Percentiles rank a stretch among this genome's conserved stretches.
phyloP scores from a whole-genome alignment of 2,888 invertebrate genomes.

The Steinernema carpocapsae region DNA sequence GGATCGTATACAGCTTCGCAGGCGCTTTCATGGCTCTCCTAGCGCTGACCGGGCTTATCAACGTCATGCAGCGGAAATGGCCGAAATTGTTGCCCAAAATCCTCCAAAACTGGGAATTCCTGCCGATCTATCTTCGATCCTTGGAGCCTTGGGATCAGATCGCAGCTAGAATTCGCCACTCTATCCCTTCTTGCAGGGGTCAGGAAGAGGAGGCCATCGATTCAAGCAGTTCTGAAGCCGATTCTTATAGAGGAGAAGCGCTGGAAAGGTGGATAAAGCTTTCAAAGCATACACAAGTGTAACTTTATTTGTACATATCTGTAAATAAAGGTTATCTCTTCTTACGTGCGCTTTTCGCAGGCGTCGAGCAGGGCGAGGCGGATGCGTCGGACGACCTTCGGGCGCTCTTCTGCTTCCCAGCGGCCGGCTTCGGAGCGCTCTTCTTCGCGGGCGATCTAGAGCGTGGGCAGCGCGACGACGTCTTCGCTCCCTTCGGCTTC shows the following conservation, averaged over 20 bases:
- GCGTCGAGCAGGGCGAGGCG: too few relatives aligned
- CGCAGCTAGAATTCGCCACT: not conserved
- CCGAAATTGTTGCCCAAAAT: not conserved
- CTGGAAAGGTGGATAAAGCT: conserved; percentile 8
- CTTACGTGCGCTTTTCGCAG: too few relatives aligned
- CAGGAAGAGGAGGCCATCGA: not conserved
- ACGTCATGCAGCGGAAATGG: conserved; percentile 65
- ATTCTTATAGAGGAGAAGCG: not conserved
- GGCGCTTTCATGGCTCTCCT: conserved; percentile 41
- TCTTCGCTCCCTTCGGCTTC: too few relatives aligned
- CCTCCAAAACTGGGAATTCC: not conserved
- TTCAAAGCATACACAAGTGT: conserved; percentile 6
- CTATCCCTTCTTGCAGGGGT: not conserved
- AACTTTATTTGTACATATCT: not conserved
- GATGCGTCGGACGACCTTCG: too few relatives aligned
- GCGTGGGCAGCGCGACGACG: too few relatives aligned
- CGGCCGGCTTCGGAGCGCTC: not conserved
- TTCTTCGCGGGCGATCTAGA: too few relatives aligned
- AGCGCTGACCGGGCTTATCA: conserved; percentile 65
- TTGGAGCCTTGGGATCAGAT: not conserved
- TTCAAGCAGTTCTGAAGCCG: too few relatives aligned
- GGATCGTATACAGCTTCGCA: not conserved
- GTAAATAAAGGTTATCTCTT: too few relatives aligned
- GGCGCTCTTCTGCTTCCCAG: not conserved
- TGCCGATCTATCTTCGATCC: not conserved